Conservation (phyloP, 1,140 invertebrate genomes). For the Homarus americanus region DNA sequence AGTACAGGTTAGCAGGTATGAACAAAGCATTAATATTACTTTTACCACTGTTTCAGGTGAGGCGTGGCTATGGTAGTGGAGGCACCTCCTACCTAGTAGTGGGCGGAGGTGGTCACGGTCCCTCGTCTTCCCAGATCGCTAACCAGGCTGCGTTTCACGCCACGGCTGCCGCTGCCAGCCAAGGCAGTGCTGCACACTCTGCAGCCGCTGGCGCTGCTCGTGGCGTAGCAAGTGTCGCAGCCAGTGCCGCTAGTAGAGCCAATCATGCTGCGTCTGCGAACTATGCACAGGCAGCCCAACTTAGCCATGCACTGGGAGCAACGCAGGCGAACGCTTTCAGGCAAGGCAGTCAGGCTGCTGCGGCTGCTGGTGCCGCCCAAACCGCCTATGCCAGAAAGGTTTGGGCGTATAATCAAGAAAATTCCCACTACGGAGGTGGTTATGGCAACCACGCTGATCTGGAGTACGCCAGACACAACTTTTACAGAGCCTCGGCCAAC, state of each 20-base stretch:
- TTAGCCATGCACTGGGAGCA: neutral
- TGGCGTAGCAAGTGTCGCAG: neutral
- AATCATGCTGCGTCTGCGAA: neutral
- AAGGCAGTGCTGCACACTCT: neutral
- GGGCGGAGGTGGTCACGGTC: neutral
- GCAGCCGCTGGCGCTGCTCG: slow-evolving; percentile 6
- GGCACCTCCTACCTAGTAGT: neutral
- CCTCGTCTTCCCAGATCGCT: slow-evolving; percentile 14
- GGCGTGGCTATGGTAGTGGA: neutral
- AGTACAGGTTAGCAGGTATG: too few relatives aligned
- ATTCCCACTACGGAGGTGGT: slow-evolving; percentile 36
- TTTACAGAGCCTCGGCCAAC: slow-evolving; percentile 30
- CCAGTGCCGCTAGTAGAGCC: neutral
- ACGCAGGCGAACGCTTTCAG: slow-evolving; percentile 18
- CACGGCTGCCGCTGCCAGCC: slow-evolving; percentile 3
- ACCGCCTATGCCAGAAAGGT: slow-evolving; percentile 32
- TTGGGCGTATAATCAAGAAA: slow-evolving; percentile 21
- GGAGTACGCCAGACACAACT: slow-evolving; percentile 39
- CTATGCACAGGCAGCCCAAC: slow-evolving; percentile 4
- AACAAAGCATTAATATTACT: too few relatives aligned
- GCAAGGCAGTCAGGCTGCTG: slow-evolving; percentile 12
- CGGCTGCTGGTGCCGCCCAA: slow-evolving; percentile 32
- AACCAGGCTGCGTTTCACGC: slow-evolving; percentile 21
- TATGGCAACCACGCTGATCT: slow-evolving; percentile 34
- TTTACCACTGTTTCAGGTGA: slow-evolving; percentile 36